phyloP scores from a whole-genome alignment of 2,888 invertebrate species.

The Drosophila longiperda region DNA sequence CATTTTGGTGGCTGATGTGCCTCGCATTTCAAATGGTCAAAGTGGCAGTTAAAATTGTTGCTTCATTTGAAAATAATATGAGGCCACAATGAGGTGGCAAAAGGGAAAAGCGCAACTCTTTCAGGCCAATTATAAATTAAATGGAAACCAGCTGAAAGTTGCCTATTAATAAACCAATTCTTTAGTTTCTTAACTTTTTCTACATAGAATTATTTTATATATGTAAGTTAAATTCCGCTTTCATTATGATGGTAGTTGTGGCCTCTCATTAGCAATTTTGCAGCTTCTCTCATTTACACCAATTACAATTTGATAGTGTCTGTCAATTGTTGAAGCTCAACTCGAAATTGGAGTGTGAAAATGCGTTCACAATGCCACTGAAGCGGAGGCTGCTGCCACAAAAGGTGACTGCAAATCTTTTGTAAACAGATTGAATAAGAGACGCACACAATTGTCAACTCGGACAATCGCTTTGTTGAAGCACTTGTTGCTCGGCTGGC shows the following conservation, averaged over 20 bases:
- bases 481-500: slow-evolving; percentile 14
- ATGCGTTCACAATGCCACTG: slow-evolving; percentile 67
- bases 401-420: slow-evolving; percentile 63
- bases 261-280: slow-evolving; percentile 20
- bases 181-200: slow-evolving; percentile 25
- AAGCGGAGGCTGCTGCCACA: slow-evolving; percentile 44
- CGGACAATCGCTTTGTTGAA: slow-evolving; percentile 61
- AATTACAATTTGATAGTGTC: slow-evolving; percentile 36
- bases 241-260: slow-evolving; percentile 4
- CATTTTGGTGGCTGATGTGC: slow-evolving; percentile 61
- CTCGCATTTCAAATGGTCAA: slow-evolving; percentile 65
- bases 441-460: slow-evolving; percentile 35
- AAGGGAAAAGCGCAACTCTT: slow-evolving; percentile 56
- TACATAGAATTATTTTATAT: slow-evolving; percentile 46
- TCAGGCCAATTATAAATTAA: slow-evolving; percentile 51
- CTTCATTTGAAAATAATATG: slow-evolving; percentile 45
- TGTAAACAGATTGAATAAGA: slow-evolving; percentile 73
- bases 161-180: slow-evolving; percentile 52
- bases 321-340: slow-evolving; percentile 45
- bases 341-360: slow-evolving; percentile 79
- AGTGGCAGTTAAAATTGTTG: slow-evolving; percentile 60
- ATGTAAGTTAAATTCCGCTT: slow-evolving; percentile 32
- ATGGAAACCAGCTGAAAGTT: slow-evolving; percentile 46
- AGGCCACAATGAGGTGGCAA: slow-evolving; percentile 44
- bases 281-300: slow-evolving; percentile 20